These are phyloP conservation scores for Gila robusta DNA, from an alignment of 2,797 vertebrate species.

Conservation along the genomic window DNA sequence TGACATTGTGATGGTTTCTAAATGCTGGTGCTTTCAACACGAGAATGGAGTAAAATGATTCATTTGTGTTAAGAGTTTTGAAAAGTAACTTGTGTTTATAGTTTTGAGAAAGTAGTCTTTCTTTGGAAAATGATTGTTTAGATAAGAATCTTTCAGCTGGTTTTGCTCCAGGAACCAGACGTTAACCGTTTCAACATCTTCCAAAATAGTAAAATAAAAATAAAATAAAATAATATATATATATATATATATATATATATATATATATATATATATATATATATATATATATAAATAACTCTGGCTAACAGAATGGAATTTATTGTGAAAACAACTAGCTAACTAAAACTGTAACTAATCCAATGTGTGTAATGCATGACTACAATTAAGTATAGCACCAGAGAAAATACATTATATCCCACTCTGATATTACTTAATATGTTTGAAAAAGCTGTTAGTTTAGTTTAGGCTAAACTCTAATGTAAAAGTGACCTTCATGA, in stretches of 20 bases:
- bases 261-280: no score
- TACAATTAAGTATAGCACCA: background rate
- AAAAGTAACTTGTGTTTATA: background rate
- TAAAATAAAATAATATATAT: background rate
- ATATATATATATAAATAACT: background rate
- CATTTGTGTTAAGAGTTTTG: background rate
- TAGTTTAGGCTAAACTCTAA: background rate
- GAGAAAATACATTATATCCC: background rate
- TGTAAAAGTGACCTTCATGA: constrained; percentile 30
- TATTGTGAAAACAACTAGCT: background rate
- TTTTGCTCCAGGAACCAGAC: no score
- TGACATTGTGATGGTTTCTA: constrained; percentile 5
- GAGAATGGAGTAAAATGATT: background rate
- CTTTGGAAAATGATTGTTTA: background rate
- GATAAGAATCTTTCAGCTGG: no score
- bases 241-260: no score
- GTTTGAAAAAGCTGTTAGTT: constrained; percentile 15
- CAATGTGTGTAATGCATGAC: background rate
- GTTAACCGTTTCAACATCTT: background rate
- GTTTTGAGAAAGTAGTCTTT: background rate
- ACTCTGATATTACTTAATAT: background rate
- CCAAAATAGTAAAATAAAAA: background rate
- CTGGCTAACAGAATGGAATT: background rate
- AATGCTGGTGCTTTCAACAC: background rate
- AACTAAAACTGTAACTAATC: background rate